A percentile compares a stretch with the other conserved stretches of the same genome.
Conservation (phyloP, 2,888 invertebrate species). For the Drosophila neoperkinsi region DNA sequence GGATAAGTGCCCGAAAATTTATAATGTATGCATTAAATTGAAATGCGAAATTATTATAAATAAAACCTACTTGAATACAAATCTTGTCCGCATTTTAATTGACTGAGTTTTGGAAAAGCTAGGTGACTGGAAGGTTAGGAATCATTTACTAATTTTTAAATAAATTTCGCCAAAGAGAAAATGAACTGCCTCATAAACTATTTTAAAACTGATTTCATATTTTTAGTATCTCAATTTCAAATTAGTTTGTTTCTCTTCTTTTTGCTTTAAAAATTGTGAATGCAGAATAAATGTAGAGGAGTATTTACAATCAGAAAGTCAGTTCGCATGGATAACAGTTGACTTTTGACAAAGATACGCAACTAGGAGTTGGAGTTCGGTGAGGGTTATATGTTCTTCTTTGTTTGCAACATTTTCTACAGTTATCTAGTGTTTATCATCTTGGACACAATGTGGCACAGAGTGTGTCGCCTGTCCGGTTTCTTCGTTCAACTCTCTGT, state of each 20-base stretch:
- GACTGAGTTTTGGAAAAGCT: background rate
- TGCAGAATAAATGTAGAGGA: background rate
- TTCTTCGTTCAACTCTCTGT: slow-evolving; percentile 13
- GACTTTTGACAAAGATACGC: background rate
- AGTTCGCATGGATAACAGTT: background rate
- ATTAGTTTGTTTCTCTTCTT: background rate
- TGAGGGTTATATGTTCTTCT: background rate
- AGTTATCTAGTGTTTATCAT: slow-evolving; percentile 4
- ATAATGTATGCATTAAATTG: background rate
- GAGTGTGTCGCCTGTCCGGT: slow-evolving; percentile 24
- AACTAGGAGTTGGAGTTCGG: background rate
- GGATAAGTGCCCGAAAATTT: background rate
- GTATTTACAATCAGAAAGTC: background rate
- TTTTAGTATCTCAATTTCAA: background rate
- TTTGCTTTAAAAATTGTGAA: background rate
- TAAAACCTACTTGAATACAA: background rate
- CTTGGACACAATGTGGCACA: slow-evolving; percentile 19
- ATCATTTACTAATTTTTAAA: background rate
- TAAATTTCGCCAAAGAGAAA: no score
- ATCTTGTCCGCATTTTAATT: background rate
- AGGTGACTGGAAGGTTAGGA: background rate
- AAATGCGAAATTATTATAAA: background rate
- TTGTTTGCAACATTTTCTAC: background rate
- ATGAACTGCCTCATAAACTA: background rate
- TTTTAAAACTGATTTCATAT: background rate